phyloP scores from a whole-genome alignment of 2,888 invertebrate genomes.

The Craniophora ligustri region DNA sequence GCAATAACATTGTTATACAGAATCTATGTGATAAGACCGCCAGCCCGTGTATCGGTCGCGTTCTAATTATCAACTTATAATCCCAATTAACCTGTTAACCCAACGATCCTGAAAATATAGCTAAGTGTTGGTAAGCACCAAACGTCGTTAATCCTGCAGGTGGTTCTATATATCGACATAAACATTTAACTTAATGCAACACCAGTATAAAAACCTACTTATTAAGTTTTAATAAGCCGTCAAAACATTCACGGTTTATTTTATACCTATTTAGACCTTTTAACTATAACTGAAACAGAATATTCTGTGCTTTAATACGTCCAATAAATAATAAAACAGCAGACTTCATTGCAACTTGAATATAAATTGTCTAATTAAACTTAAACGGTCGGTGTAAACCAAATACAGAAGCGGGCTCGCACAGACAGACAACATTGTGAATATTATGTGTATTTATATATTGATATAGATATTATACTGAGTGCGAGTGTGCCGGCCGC shows the following conservation, averaged over 20 bases:
- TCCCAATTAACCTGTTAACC: too few relatives aligned
- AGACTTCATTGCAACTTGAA: constrained; percentile 83
- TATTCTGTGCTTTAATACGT: constrained; percentile 67
- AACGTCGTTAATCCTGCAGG: neutral
- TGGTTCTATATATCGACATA: neutral
- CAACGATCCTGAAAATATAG: neutral
- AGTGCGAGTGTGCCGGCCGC: constrained; percentile 3
- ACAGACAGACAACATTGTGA: constrained; percentile 58
- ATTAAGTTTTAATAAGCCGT: constrained; percentile 9
- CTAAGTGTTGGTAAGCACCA: neutral
- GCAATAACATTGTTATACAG: too few relatives aligned
- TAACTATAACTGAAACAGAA: constrained; percentile 57
- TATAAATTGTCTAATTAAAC: constrained; percentile 85
- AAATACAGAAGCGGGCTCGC: constrained; percentile 64
- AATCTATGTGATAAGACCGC: too few relatives aligned
- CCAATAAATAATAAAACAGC: constrained; percentile 81
- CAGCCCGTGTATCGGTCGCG: too few relatives aligned
- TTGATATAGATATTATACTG: constrained; percentile 48
- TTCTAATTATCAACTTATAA: too few relatives aligned
- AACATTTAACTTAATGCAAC: neutral
- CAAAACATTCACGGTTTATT: constrained; percentile 35
- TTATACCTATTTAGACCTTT: constrained; percentile 49
- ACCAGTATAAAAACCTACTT: neutral
- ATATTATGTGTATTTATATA: constrained; percentile 36
- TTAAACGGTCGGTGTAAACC: constrained; percentile 78